Evolutionary conservation across 2,113 vertebrate species (phyloP).

Genomic region (Cyphomyrus discorhynchus): DNA sequence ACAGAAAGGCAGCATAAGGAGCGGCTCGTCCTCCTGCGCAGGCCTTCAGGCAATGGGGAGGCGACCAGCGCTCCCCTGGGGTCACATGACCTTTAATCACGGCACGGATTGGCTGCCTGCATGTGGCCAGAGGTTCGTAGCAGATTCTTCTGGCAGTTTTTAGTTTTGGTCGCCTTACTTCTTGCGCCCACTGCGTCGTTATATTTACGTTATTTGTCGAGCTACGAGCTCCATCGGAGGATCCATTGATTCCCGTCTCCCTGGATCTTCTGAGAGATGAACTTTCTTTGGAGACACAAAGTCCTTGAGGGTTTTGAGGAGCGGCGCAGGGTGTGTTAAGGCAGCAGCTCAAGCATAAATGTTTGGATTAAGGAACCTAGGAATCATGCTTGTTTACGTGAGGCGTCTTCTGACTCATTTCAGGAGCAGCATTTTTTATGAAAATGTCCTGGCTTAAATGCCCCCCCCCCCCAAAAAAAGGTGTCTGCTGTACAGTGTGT

Average conservation of each 20-base stretch:
- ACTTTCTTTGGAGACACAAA: not conserved
- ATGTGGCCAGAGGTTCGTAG: not conserved
- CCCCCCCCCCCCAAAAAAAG: not conserved
- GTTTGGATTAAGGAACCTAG: not conserved
- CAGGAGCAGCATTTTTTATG: not conserved
- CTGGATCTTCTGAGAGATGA: not conserved
- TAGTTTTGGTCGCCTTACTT: not conserved
- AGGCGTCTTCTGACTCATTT: not conserved
- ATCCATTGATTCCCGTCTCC: not conserved
- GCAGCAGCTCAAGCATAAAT: not conserved
- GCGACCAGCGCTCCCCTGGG: not conserved
- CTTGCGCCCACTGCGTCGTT: not conserved
- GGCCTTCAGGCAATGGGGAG: conserved; percentile 14
- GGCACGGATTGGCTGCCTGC: not conserved
- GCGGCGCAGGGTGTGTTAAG: not conserved
- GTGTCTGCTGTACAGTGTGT: not conserved
- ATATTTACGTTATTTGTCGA: not conserved
- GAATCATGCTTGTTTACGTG: not conserved
- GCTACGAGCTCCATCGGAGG: not conserved
- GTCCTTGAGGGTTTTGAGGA: not conserved
- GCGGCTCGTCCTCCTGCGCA: conserved; percentile 21
- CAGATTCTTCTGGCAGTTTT: not conserved
- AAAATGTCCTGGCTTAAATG: not conserved
- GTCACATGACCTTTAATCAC: conserved; percentile 32
- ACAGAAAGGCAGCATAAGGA: conserved; percentile 25